Percentiles rank a stretch among this genome's conserved stretches.
Evolutionary conservation across 2,113 vertebrate genomes (phyloP).

Genomic region (Zosterops lateralis): DNA sequence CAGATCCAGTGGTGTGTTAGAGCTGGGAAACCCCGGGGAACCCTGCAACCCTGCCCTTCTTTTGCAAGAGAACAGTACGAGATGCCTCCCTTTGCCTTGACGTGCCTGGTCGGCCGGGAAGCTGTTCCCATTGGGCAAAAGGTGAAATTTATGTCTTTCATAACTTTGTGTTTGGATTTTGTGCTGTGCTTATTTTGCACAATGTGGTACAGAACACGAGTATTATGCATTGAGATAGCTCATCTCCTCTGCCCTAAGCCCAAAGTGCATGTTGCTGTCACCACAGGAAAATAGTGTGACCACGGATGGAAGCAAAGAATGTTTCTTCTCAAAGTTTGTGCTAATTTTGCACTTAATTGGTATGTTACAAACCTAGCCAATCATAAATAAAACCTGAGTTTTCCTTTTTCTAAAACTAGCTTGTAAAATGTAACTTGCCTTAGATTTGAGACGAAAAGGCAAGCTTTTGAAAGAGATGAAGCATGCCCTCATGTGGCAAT

Average conservation of each 20-base stretch:
- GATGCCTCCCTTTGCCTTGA: background rate
- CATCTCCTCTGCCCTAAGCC: background rate
- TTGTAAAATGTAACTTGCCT: background rate
- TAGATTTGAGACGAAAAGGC: background rate
- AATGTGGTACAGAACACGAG: background rate
- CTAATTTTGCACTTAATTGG: slow-evolving; percentile 8
- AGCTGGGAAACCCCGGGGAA: background rate
- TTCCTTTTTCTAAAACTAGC: background rate
- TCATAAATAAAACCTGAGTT: background rate
- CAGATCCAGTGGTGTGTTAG: fast-evolving
- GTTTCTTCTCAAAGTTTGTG: background rate
- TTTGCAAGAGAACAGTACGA: background rate
- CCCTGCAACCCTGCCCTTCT: background rate
- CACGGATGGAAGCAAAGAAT: background rate
- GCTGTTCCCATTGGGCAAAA: background rate
- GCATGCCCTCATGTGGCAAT: slow-evolving; percentile 68
- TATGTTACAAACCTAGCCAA: background rate
- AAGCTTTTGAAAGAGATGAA: slow-evolving; percentile 21
- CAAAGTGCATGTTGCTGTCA: background rate
- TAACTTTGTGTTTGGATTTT: background rate
- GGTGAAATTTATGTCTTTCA: background rate
- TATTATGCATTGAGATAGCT: background rate
- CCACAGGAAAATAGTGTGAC: background rate
- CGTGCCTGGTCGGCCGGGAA: fast-evolving
- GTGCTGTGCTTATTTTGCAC: background rate